Base-by-base conservation (phyloP, 2,797 vertebrate genomes). In the Anas georgica region DNA sequence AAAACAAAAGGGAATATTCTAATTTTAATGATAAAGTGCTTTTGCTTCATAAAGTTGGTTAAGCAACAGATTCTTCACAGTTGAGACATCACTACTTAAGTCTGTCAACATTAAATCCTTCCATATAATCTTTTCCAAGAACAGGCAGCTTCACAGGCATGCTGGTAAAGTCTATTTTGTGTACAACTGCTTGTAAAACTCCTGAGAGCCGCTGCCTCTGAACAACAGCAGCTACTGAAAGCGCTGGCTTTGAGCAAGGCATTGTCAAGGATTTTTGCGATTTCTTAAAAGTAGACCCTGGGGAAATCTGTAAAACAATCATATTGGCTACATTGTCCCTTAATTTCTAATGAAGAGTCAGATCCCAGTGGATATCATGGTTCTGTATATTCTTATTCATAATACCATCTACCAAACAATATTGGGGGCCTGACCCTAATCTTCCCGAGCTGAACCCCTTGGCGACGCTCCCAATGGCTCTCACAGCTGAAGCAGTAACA, bases 51-150 rank as follows among this genome's bases (percentile, higher is more conserved):
- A 33, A 92, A 89, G 60, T 94, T 94, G 88, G 94, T 96, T 96
- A 93, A 96, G 96, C 89, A 94, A 91, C 96, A 97, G 92, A 94
- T 97, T 97, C 96, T 97, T 95, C 95, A 95, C 91, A 94, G 87
- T 64, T 94, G 84, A 95, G 69, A 90, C 90, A 96, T 97, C 97
- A 93, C 93, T 96, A 67, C 80, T 85, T 93, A 90, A 94, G 94
- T 83, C 91, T 94, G 96, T 96, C 97, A 96, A 95, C 93, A 94
- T 82, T 95, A 97, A 97, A 96, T 96, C 89, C 92, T 95, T 89
- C 88, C 85, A 70, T 95, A 82, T 93, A 97, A 97, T 95, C 91
- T 96, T 93, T 97, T 96, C 92, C 91, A 88, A 95, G 92, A 96
- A 93, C 74, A 96, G 94, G 94, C 96, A 89, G 62, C 86, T 81